Conservation (phyloP, 2,113 vertebrate species). For the Anhinga anhinga region DNA sequence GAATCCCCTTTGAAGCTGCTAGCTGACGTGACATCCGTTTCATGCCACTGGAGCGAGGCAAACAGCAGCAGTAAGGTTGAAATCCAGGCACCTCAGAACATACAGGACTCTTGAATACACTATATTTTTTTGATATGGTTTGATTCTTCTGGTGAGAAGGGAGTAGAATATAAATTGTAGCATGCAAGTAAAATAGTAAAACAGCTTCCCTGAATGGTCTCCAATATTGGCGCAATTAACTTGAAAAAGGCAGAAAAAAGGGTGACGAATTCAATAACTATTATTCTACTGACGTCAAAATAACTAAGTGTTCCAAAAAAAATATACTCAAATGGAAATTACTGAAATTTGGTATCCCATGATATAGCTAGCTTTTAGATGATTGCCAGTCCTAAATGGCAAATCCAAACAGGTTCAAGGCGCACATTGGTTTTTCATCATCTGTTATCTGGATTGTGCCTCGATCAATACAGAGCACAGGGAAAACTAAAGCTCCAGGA, state of each 20-base stretch:
- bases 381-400: neutral
- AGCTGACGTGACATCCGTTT: neutral
- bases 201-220: neutral
- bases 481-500: neutral
- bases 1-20: slow-evolving; percentile 10
- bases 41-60: neutral
- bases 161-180: neutral
- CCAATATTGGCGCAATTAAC: neutral
- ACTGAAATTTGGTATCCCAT: neutral
- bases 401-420: neutral
- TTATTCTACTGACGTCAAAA: neutral
- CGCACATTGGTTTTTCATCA: neutral
- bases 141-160: neutral
- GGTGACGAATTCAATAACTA: neutral
- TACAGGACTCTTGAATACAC: neutral
- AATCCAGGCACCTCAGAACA: neutral
- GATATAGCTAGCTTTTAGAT: neutral
- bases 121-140: neutral
- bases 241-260: neutral
- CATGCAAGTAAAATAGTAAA: neutral
- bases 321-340: neutral
- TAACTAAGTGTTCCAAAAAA: neutral
- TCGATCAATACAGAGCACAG: neutral
- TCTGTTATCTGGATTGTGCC: neutral
- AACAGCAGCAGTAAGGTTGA: neutral